phyloP scores from a whole-genome alignment of 2,113 vertebrate species.

The Phaethornis superciliosus region DNA sequence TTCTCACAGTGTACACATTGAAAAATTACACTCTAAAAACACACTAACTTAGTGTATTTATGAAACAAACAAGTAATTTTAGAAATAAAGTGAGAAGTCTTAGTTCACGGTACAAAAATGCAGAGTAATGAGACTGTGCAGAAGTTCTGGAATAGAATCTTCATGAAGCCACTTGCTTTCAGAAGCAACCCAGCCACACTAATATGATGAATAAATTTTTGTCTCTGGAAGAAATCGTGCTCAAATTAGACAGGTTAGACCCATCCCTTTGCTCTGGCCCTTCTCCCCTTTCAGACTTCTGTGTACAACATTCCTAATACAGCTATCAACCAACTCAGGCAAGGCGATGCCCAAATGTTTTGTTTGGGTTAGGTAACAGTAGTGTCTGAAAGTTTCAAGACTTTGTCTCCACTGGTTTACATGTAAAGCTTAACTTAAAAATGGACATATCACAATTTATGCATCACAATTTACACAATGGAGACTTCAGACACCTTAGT shows the following conservation, averaged over 20 bases:
- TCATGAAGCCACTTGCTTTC: not conserved
- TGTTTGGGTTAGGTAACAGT: not conserved
- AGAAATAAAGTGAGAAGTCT: not conserved
- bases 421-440: not conserved
- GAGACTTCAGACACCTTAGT: not conserved
- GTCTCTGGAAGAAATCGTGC: not conserved
- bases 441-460: not conserved
- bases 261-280: not conserved
- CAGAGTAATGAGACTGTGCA: not conserved
- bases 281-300: accelerated
- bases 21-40: not conserved
- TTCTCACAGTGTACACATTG: not conserved
- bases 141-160: not conserved
- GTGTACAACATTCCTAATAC: not conserved
- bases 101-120: not conserved
- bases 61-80: not conserved
- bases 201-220: not conserved
- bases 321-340: not conserved
- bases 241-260: not conserved
- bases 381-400: not conserved
- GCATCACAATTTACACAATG: not conserved
- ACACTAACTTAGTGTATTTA: not conserved
- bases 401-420: not conserved
- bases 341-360: not conserved
- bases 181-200: not conserved